Evolutionary conservation across 1,140 invertebrate species (phyloP).

Genomic region (Bombus haemorrhoidalis): DNA sequence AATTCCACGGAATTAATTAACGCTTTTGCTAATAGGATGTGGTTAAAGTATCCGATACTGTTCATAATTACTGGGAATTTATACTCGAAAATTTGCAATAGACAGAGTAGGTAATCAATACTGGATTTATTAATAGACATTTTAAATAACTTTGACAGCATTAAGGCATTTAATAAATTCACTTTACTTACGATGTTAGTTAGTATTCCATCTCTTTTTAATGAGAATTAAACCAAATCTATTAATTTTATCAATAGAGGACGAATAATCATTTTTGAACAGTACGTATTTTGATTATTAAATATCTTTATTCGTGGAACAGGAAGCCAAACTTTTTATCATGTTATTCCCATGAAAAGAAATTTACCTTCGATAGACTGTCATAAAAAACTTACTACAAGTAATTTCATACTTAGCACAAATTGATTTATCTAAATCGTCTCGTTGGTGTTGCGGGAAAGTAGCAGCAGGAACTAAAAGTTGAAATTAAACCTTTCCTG

Average conservation of each 20-base stretch:
- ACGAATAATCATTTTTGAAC: not conserved
- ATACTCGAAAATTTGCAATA: not conserved
- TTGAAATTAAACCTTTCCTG: constrained; percentile 4
- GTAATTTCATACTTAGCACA: not conserved
- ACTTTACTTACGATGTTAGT: not conserved
- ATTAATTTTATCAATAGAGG: not conserved
- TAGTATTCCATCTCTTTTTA: not conserved
- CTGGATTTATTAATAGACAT: not conserved
- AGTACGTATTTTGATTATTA: not conserved
- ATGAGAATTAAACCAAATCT: not conserved
- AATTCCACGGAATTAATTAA: constrained; percentile 6
- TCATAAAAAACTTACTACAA: not conserved
- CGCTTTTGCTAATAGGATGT: not conserved
- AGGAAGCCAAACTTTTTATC: not conserved
- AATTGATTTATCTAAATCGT: constrained; percentile 13
- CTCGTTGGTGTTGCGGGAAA: not conserved
- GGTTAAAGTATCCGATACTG: not conserved
- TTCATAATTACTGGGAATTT: not conserved
- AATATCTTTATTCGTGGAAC: not conserved
- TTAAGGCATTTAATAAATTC: not conserved
- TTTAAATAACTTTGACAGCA: not conserved
- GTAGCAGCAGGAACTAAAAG: constrained; percentile 19
- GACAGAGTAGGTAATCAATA: not conserved
- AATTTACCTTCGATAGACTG: not conserved
- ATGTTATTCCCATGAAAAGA: not conserved